A percentile compares a stretch with the other conserved stretches of the same genome.
Conservation (phyloP, 2,797 vertebrate species). For the Lutjanus campechanus region DNA sequence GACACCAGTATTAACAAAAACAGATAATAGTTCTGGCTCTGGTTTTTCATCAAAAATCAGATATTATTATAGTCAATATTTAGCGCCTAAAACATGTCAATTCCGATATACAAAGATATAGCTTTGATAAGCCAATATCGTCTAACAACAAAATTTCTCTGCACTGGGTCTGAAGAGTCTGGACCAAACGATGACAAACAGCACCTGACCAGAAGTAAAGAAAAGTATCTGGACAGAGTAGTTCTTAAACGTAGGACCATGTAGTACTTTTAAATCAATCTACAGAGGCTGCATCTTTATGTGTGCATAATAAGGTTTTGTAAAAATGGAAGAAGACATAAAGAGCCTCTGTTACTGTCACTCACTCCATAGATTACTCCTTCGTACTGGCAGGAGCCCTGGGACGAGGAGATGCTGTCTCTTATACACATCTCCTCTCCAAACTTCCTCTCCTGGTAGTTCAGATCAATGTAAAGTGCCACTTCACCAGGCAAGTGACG, state of each 20-base stretch:
- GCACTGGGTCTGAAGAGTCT: not conserved
- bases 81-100: too few relatives aligned
- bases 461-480: slow-evolving; percentile 33
- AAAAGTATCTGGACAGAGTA: not conserved
- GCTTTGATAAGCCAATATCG: too few relatives aligned
- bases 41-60: too few relatives aligned
- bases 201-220: not conserved
- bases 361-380: slow-evolving; percentile 88
- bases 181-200: not conserved
- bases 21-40: too few relatives aligned
- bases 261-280: not conserved
- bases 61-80: too few relatives aligned
- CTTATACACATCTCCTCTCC: slow-evolving; percentile 6
- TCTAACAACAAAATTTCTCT: not conserved
- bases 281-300: not conserved
- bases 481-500: slow-evolving; percentile 17
- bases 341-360: not conserved
- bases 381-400: slow-evolving; percentile 88
- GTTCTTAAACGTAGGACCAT: not conserved
- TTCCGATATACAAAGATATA: too few relatives aligned
- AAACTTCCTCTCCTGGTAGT: not conserved
- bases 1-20: too few relatives aligned
- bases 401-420: slow-evolving; percentile 76
- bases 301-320: not conserved
- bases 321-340: not conserved